Base-by-base conservation (phyloP, 2,888 invertebrate genomes). In the Griposia aprilina region DNA sequence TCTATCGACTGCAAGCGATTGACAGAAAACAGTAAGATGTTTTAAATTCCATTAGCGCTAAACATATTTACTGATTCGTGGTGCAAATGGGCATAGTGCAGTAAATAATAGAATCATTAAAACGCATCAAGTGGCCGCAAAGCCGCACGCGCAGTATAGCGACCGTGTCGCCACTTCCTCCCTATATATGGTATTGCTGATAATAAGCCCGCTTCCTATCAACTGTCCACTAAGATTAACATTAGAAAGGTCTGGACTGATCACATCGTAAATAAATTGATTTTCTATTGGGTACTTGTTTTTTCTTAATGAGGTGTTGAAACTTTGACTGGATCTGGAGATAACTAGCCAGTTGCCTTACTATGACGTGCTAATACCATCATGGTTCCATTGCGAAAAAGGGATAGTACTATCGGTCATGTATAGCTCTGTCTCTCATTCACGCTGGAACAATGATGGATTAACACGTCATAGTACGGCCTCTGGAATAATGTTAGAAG, bases 291-390 rank as follows among this genome's bases (percentile, higher is more conserved):
- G 23, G 59, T 71, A 78, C 23, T 67, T 57, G 83, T 85, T 88
- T 88, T 87, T 88, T 87, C 63, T 57, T 87, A 88, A 88, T 79
- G 88, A 87, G 82, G 87, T 88, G 83, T 84, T 82, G 78, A 48
- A 57, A 73, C 41, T 45, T 45, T 67, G 36, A 59, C 78, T 52
- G 30, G 70, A 66, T 83, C 36, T 72, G 23, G 57, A 30, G 52
- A 63, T n/a, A 59, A 66, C 6, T 45, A 65, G 23, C 7, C 5
- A 55, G n/a, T n/a, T n/a, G n/a, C n/a, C n/a, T n/a, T n/a, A n/a
- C n/a, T n/a, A n/a, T n/a, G n/a, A n/a, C n/a, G n/a, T n/a, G n/a
- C n/a, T n/a, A n/a, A n/a, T n/a, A n/a, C n/a, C n/a, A n/a, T n/a
- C n/a, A n/a, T n/a, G n/a, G n/a, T n/a, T n/a, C n/a, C n/a, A n/a